These are phyloP conservation scores for Drosophila setosimentum DNA, from an alignment of 2,888 invertebrate species.

Conservation along the genomic window DNA sequence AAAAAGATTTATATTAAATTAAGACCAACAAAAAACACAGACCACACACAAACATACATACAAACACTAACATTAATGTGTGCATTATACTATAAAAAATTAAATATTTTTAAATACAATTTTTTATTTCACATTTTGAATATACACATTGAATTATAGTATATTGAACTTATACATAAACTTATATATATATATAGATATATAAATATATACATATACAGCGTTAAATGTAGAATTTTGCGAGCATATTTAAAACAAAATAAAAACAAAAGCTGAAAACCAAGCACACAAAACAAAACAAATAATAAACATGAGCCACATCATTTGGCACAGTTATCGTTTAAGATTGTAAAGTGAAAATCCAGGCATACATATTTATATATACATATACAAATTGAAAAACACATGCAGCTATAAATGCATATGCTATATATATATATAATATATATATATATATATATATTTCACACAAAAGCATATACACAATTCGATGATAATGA, in stretches of 20 bases:
- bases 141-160: constrained; percentile 73
- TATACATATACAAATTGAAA: constrained; percentile 66
- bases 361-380: constrained; percentile 77
- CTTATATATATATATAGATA: constrained; percentile 18
- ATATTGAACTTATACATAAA: constrained; percentile 60
- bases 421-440: constrained; percentile 61
- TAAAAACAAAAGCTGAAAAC: constrained; percentile 57
- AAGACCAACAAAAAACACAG: constrained; percentile 44
- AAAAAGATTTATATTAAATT: constrained; percentile 56
- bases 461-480: constrained; percentile 61
- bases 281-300: constrained; percentile 57
- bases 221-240: constrained; percentile 76
- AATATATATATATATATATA: constrained; percentile 63
- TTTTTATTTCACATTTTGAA: constrained; percentile 77
- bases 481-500: constrained; percentile 72
- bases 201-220: constrained; percentile 43
- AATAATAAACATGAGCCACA: constrained; percentile 51
- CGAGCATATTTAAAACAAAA: constrained; percentile 70
- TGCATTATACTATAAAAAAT: constrained; percentile 63
- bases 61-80: constrained; percentile 42
- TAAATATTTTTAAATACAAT: constrained; percentile 75
- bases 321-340: constrained; percentile 68
- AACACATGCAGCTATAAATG: constrained; percentile 68
- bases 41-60: constrained; percentile 38
- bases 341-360: constrained; percentile 77